Percentiles rank a stretch among this genome's conserved stretches.
Evolutionary conservation across 2,113 vertebrate genomes (phyloP).

Genomic region (Naja naja): DNA sequence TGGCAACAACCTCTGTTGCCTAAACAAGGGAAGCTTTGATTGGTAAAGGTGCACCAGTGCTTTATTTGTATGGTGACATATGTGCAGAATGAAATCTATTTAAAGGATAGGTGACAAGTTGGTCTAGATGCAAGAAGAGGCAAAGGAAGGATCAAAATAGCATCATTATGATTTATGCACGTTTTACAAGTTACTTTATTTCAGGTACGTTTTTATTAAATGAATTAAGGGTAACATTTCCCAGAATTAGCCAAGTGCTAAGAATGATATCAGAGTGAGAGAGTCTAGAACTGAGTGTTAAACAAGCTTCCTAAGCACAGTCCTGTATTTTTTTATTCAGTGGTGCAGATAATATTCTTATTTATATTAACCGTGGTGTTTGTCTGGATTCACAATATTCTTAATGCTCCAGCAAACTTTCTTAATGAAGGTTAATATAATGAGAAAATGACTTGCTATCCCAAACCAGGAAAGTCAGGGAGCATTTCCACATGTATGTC

Average conservation of each 20-base stretch:
- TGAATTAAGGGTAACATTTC: not conserved
- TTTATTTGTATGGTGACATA: not conserved
- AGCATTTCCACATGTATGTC: not conserved
- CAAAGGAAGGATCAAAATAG: not conserved
- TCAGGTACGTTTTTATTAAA: not conserved
- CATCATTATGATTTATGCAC: not conserved
- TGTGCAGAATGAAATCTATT: not conserved
- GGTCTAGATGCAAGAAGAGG: not conserved
- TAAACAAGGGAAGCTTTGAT: not conserved
- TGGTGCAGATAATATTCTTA: not conserved
- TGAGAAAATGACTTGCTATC: not conserved
- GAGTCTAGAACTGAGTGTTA: not conserved
- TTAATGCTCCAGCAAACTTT: not conserved
- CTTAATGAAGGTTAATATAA: not conserved
- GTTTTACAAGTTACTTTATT: not conserved
- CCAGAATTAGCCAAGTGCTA: conserved; percentile 4
- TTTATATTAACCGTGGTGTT: not conserved
- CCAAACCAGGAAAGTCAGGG: not conserved
- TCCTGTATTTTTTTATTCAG: not conserved
- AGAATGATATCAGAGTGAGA: not conserved
- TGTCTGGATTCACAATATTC: not conserved
- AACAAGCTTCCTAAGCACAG: not conserved
- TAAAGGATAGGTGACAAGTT: not conserved
- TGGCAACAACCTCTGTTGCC: not conserved
- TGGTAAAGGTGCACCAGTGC: too few species aligned